Percentiles rank a stretch among this genome's conserved stretches.
These are phyloP conservation scores for Siniperca chuatsi DNA, from an alignment of 2,113 vertebrate species.

Conservation along the genomic window DNA sequence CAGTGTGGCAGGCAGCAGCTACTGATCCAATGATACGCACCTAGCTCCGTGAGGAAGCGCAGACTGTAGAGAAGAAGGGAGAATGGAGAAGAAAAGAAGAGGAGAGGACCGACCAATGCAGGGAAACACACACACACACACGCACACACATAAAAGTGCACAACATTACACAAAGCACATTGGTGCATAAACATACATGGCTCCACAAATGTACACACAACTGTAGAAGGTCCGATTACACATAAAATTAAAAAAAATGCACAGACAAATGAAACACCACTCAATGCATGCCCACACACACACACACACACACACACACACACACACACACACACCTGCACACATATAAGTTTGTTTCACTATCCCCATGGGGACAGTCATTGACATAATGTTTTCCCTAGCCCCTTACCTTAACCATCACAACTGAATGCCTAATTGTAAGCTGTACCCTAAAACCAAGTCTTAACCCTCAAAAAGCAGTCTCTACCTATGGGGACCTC, in stretches of 20 bases:
- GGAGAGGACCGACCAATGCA: constrained; percentile 41
- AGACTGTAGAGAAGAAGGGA: constrained; percentile 30
- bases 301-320: constrained; percentile 27
- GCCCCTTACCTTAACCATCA: no score
- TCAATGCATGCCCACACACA: constrained; percentile 4
- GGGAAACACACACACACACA: constrained; percentile 22
- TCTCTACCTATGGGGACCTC: no score
- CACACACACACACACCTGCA: constrained; percentile 16
- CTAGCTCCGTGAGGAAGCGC: constrained; percentile 73
- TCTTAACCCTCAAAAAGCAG: no score
- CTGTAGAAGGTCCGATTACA: constrained; percentile 38
- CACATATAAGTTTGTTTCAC: not conserved
- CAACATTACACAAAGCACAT: constrained; percentile 20
- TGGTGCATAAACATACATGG: constrained; percentile 5
- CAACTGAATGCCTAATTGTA: no score
- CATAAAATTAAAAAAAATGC: not conserved
- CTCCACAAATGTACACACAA: constrained; percentile 43
- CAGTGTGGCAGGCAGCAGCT: constrained; percentile 89
- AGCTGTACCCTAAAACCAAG: no score
- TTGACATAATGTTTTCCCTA: no score
- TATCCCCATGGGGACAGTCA: no score
- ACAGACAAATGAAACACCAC: not conserved
- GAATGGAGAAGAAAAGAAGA: constrained; percentile 21
- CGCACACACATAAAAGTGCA: constrained; percentile 23
- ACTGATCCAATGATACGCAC: constrained; percentile 91